Conservation (phyloP, 2,113 vertebrate genomes). For the Asarcornis scutulata region DNA sequence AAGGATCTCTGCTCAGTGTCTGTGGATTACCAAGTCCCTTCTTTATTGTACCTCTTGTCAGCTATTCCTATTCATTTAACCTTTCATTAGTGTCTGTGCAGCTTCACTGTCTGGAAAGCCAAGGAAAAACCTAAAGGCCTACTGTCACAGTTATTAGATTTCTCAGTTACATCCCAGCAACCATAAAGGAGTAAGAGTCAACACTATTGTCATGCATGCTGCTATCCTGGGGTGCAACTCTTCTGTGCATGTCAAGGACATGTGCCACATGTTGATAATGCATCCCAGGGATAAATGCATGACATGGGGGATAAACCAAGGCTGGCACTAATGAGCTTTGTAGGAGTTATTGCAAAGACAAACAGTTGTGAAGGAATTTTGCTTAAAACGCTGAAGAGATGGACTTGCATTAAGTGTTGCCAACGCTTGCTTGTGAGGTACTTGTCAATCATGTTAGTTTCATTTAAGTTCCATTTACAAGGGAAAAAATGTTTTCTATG, state of each 20-base stretch:
- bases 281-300: constrained; percentile 79
- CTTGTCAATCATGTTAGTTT: constrained; percentile 76
- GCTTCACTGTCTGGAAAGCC: constrained; percentile 88
- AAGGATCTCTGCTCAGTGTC: constrained; percentile 85
- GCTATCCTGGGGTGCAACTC: constrained; percentile 84
- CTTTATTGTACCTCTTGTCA: constrained; percentile 98
- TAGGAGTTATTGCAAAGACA: constrained; percentile 86
- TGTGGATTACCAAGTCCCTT: constrained; percentile 84
- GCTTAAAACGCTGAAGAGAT: constrained; percentile 78
- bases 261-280: constrained; percentile 94
- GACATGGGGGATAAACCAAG: constrained; percentile 78
- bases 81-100: constrained; percentile 96
- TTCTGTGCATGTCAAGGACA: constrained; percentile 92
- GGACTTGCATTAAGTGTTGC: constrained; percentile 73
- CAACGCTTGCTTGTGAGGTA: constrained; percentile 67
- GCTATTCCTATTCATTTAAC: constrained; percentile 98
- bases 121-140: constrained; percentile 92
- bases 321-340: constrained; percentile 81
- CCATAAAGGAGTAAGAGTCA: constrained; percentile 85
- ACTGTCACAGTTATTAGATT: constrained; percentile 99
- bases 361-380: constrained; percentile 88
- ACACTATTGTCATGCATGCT: constrained; percentile 81
- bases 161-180: constrained; percentile 94
- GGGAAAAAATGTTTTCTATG: constrained; percentile 36
- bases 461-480: constrained; percentile 66